Conservation (phyloP, 2,797 vertebrate species). For the Enteromius fasciolatus region DNA sequence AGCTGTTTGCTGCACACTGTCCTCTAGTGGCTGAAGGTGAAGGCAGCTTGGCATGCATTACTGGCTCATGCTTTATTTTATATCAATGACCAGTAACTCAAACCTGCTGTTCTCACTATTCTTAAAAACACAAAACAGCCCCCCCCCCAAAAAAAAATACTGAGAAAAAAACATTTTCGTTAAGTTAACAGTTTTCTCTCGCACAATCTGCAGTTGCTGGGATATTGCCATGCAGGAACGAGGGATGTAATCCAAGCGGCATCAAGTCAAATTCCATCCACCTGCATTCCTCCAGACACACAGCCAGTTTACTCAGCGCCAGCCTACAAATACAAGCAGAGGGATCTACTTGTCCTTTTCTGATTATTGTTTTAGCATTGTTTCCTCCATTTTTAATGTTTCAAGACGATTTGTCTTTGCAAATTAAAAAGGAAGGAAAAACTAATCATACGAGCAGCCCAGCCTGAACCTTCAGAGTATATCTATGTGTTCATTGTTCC, state of each 20-base stretch:
- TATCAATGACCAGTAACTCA: conserved; percentile 13
- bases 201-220: conserved; percentile 23
- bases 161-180: conserved; percentile 13
- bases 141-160: too few relatives aligned
- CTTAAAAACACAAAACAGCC: conserved; percentile 21
- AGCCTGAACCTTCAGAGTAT: neutral
- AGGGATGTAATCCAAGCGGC: conserved; percentile 17
- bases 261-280: conserved; percentile 48
- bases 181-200: conserved; percentile 33
- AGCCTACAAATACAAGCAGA: conserved; percentile 13
- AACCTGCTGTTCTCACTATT: conserved; percentile 19
- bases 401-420: neutral
- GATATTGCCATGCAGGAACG: conserved; percentile 36
- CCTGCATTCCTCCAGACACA: conserved; percentile 52
- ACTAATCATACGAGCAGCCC: neutral
- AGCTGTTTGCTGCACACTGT: conserved; percentile 20
- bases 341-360: conserved; percentile 12
- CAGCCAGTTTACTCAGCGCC: conserved; percentile 48
- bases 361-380: conserved; percentile 45
- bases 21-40: conserved; percentile 40
- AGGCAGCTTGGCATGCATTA: conserved; percentile 1
- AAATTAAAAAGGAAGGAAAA: neutral
- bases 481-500: conserved; percentile 47
- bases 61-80: neutral
- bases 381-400: conserved; percentile 15